A percentile compares a stretch with the other conserved stretches of the same genome.
Evolutionary conservation across 1,140 invertebrate species (phyloP).

Genomic region (fruit fly (Drosophila melanogaster)): DNA sequence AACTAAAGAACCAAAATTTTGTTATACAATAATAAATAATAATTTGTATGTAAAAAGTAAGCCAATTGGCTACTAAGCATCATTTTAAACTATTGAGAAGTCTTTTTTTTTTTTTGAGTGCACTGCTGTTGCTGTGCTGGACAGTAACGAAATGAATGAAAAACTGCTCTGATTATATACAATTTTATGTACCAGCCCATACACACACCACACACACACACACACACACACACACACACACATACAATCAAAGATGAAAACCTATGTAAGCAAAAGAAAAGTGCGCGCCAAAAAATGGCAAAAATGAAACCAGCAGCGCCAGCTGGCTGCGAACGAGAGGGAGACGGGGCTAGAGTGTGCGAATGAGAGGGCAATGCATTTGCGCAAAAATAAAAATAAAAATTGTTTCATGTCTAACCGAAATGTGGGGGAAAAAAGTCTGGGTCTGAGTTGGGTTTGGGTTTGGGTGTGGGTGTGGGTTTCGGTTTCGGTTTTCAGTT

Average conservation of each 20-base stretch:
- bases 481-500: conserved; percentile 52
- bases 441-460: conserved; percentile 44
- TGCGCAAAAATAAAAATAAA: conserved; percentile 63
- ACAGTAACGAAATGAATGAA: conserved; percentile 77
- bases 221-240: conserved; percentile 3
- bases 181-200: conserved; percentile 19
- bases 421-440: conserved; percentile 34
- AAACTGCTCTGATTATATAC: conserved; percentile 45
- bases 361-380: conserved; percentile 14
- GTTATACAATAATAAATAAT: no score
- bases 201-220: not conserved
- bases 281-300: conserved; percentile 47
- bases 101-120: not conserved
- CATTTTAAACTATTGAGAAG: not conserved
- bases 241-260: conserved; percentile 30
- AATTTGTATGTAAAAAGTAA: no score
- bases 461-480: conserved; percentile 5
- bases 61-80: no score
- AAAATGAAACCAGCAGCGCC: conserved; percentile 50
- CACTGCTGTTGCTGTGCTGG: conserved; percentile 44
- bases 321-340: conserved; percentile 55
- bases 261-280: conserved; percentile 43
- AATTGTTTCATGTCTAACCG: conserved; percentile 61
- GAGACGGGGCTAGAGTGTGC: conserved; percentile 3
- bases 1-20: not conserved